Evolutionary conservation across 1,140 invertebrate genomes (phyloP), one percentile per base, ranked within the genome.

Genomic region (Rhagoletis zephyria): DNA sequence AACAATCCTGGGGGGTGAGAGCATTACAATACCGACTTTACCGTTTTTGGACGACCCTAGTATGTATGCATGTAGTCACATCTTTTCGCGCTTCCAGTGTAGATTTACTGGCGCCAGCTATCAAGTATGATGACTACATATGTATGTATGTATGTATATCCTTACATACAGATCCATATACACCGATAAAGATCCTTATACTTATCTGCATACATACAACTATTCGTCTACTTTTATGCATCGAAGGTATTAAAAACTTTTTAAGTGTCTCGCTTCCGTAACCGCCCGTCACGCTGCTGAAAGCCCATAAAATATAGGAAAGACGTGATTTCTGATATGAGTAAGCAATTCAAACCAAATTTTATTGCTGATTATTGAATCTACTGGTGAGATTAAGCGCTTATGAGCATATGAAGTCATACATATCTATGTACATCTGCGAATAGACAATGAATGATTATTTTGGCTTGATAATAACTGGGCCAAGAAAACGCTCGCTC

Each of bases 171-270:
- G 5, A 16, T 16, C 61, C 10, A 4, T n/a, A 63, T 9, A 14
- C 12, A 63, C 9, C 7, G 16, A n/a, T n/a, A 56, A 10, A 56
- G 5, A 56, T 5, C 5, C 51, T 74, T 74, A 40, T 5, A 48
- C 42, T 48, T 14, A 48, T n/a, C 16, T 74, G 40, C 16, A 42
- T 0, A 30, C 30, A 30, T 30, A 30, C 30, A 30, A 30, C 30
- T 30, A 30, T 74, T 16, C 67, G 67, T 42, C 42, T 74, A 42
- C n/a, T 48, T 74, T 74, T 48, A 74, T 74, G 42, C 67, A 16
- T 74, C 67, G 42, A 74, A 74, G 40, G 40, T 74, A 74, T 74
- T 74, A 74, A 74, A 74, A 74, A 74, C 40, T 74, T 74, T 45
- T 74, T 42, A 74, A 74, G 67, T 48, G 40, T 40, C 64, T 65